Evolutionary conservation across 2,113 vertebrate species (phyloP).

Genomic region (Theropithecus gelada): DNA sequence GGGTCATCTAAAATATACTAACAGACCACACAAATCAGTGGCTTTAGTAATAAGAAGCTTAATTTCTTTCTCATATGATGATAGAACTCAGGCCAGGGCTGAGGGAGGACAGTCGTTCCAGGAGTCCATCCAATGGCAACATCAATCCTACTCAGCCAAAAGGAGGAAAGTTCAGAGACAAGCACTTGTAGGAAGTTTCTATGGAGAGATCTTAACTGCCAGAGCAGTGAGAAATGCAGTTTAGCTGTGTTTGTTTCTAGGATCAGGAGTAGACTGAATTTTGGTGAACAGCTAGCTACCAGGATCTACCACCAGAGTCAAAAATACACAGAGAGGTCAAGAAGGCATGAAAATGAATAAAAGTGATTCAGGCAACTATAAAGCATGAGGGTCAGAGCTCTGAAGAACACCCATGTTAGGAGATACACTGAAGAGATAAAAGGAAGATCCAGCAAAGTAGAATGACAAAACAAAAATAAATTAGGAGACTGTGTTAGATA

Average conservation of each 20-base stretch:
- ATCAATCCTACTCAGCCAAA: background rate
- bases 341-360: background rate
- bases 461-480: slow-evolving; percentile 8
- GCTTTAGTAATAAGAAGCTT: background rate
- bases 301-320: background rate
- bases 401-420: background rate
- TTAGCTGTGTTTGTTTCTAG: background rate
- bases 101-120: background rate
- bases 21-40: background rate
- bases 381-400: background rate
- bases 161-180: background rate
- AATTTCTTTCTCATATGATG: background rate
- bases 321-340: background rate
- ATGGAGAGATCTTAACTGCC: background rate
- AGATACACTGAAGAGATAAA: background rate
- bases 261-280: background rate
- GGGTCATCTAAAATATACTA: background rate
- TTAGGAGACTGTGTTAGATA: background rate
- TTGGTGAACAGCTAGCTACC: background rate
- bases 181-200: background rate
- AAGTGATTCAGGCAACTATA: background rate
- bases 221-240: background rate
- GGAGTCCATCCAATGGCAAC: background rate
- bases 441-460: background rate
- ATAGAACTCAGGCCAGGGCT: background rate